phyloP scores from a whole-genome alignment of 2,797 vertebrate genomes.

The Balearica regulorum region DNA sequence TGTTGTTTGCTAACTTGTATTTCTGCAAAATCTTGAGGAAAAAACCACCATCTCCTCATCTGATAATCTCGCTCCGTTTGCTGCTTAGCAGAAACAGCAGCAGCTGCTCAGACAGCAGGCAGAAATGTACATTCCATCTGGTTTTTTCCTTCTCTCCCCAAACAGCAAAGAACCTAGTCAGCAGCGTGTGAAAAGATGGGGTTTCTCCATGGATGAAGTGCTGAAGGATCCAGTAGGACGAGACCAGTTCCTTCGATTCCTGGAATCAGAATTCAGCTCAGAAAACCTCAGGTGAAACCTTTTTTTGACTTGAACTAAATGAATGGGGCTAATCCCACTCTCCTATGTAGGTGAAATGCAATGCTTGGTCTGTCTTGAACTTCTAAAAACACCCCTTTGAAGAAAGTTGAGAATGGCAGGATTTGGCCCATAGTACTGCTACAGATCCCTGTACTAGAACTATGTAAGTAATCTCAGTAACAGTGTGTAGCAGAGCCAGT shows the following conservation, averaged over 20 bases:
- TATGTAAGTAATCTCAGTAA: not conserved
- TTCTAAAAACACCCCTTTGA: not conserved
- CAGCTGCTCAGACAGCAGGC: slow-evolving; percentile 8
- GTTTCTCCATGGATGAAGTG: slow-evolving; percentile 90
- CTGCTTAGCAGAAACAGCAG: slow-evolving; percentile 29
- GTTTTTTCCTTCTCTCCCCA: slow-evolving; percentile 37
- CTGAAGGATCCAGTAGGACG: slow-evolving; percentile 89
- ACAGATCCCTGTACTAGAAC: not conserved
- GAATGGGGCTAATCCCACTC: not conserved
- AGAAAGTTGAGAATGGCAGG: not conserved
- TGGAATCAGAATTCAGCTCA: slow-evolving; percentile 97
- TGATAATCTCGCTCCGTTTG: slow-evolving; percentile 5
- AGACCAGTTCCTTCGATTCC: slow-evolving; percentile 92
- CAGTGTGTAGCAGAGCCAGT: not conserved
- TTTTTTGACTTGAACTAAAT: not conserved
- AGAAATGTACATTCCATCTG: slow-evolving; percentile 5
- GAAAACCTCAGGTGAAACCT: slow-evolving; percentile 89
- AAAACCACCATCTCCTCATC: not conserved
- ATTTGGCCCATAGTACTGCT: not conserved
- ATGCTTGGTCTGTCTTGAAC: not conserved
- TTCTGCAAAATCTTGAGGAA: not conserved
- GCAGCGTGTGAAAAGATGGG: slow-evolving; percentile 93
- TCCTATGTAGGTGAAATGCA: not conserved
- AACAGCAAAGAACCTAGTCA: slow-evolving; percentile 90
- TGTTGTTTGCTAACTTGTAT: not conserved